Base-by-base conservation (phyloP, 2,113 vertebrate genomes). In the Jaculus jaculus region DNA sequence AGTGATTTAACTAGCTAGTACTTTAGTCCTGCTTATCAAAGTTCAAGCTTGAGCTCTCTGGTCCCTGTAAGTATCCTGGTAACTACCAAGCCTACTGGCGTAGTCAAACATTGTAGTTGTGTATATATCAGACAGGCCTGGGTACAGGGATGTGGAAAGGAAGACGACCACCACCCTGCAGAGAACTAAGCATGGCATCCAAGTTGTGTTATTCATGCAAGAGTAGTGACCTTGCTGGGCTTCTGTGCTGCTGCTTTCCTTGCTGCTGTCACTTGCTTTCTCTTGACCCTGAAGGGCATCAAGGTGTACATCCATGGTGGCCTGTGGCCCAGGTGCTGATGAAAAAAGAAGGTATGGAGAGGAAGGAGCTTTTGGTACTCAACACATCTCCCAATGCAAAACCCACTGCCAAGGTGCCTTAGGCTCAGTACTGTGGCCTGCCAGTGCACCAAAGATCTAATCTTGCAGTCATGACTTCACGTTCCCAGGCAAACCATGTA, bases 271-370 rank as follows among this genome's bases (percentile, higher is more conserved):
- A 39, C 63, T 81, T 68, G 72, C 0, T 3, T 60, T 82, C 85
- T 94, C 79, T 66, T 94, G 88, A 95, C 58, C 63, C 68, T 8
- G 77, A 89, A 47, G 51, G 74, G 37, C 73, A 95, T 90, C 7
- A 3, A 32, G 72, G 30, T 86, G 71, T 23, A 60, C 28, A 69
- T 96, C 86, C 92, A 92, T 90, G 78, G 63, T 84, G 84, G 88
- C 84, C 88, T 2, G 73, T 81, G 88, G 73, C 63, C 69, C 94
- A 92, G 93, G 89, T 47, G 79, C 96, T 93, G 83, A 78, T 92
- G 86, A 58, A 84, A 95, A 92, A 72, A 84, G 87, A 93, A 91
- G 73, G 51, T 51, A 32, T 91, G 79, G 69, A 78, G 47, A 92
- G 68, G 92, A 93, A 93, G 73, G 82, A 93, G 60, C 47, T 72